A percentile compares a stretch with the other conserved stretches of the same genome.
These are phyloP conservation scores for Abrostola triplasia DNA, from an alignment of 2,888 invertebrate species.

Conservation along the genomic window DNA sequence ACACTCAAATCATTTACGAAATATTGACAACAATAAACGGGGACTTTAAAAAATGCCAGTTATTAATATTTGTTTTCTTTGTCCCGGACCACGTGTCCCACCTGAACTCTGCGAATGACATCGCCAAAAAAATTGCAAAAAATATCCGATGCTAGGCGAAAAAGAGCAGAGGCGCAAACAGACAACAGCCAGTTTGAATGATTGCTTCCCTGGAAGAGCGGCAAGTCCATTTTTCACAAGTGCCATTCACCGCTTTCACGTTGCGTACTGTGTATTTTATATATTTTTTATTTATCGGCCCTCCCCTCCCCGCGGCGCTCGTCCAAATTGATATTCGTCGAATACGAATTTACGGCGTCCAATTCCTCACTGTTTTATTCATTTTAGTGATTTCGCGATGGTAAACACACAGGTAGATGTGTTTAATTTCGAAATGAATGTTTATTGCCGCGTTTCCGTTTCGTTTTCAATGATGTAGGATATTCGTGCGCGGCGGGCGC, in stretches of 20 bases:
- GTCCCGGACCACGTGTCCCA: slow-evolving; percentile 86
- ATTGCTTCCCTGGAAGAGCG: slow-evolving; percentile 88
- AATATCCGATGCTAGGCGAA: slow-evolving; percentile 74
- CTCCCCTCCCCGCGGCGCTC: slow-evolving; percentile 70
- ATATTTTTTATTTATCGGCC: slow-evolving; percentile 84
- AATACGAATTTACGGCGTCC: slow-evolving; percentile 82
- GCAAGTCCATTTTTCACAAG: slow-evolving; percentile 89
- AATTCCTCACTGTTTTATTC: slow-evolving; percentile 87
- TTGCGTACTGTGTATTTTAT: slow-evolving; percentile 84
- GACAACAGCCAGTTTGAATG: slow-evolving; percentile 88
- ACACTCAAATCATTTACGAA: slow-evolving; percentile 87
- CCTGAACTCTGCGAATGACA: slow-evolving; percentile 87
- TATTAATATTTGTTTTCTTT: slow-evolving; percentile 88
- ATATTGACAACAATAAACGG: slow-evolving; percentile 87
- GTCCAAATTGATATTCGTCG: slow-evolving; percentile 86
- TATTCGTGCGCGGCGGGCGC: slow-evolving; percentile 51
- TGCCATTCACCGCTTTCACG: slow-evolving; percentile 88
- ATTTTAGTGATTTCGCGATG: slow-evolving; percentile 86
- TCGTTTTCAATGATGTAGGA: slow-evolving; percentile 75
- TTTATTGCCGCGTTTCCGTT: slow-evolving; percentile 85
- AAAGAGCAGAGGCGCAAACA: slow-evolving; percentile 87
- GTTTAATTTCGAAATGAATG: slow-evolving; percentile 88
- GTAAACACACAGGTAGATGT: slow-evolving; percentile 87
- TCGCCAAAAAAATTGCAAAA: slow-evolving; percentile 80
- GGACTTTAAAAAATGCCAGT: slow-evolving; percentile 87